Evolutionary conservation across 2,797 vertebrate species (phyloP).

Genomic region (Sciurus vulgaris): DNA sequence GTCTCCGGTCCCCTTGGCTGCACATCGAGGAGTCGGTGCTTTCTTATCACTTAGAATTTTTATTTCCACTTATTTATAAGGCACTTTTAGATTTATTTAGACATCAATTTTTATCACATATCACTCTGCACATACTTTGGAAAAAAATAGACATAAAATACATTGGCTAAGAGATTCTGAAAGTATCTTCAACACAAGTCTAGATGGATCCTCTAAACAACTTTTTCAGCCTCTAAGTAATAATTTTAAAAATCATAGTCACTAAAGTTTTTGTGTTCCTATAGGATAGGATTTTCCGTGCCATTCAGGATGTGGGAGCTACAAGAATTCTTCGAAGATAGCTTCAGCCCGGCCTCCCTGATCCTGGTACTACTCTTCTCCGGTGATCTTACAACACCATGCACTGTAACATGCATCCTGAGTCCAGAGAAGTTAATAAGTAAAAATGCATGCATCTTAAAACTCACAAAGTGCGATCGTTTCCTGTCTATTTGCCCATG

Average conservation of each 20-base stretch:
- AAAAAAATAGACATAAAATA: constrained; percentile 25
- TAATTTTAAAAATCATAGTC: not conserved
- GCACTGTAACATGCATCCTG: rapidly evolving
- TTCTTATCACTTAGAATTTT: constrained; percentile 48
- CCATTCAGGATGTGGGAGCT: not conserved
- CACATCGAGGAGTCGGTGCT: not conserved
- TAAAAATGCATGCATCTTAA: not conserved
- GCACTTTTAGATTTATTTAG: constrained; percentile 49
- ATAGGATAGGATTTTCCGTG: not conserved
- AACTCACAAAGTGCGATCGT: not conserved
- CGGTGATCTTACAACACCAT: not conserved
- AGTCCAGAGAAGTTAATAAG: not conserved
- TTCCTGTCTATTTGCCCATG: not conserved
- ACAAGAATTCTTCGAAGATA: not conserved
- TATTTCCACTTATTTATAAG: constrained; percentile 56
- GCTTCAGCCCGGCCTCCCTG: not conserved
- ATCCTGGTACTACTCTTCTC: not conserved
- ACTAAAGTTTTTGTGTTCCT: not conserved
- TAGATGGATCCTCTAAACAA: not conserved
- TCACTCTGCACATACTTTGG: not conserved
- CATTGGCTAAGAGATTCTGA: not conserved
- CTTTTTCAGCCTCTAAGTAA: not conserved
- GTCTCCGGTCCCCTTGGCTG: not conserved
- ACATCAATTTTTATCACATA: constrained; percentile 46
- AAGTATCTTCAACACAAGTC: constrained; percentile 23